Base-by-base conservation (phyloP, 2,113 vertebrate species). In the Rhea pennata region DNA sequence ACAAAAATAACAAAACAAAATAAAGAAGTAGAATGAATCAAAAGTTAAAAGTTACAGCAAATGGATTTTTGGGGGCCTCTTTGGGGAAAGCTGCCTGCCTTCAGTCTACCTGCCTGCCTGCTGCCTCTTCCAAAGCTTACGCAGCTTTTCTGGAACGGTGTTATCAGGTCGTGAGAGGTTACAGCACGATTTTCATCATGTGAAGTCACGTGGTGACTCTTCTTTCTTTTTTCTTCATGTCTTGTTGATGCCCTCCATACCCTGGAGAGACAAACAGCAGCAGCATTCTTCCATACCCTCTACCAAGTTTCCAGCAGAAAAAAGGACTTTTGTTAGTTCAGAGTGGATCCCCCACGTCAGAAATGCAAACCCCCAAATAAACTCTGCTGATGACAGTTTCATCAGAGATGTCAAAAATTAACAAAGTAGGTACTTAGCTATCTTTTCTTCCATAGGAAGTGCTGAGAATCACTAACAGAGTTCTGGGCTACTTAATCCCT, bases 181-280 rank as follows among this genome's bases (percentile, higher is more conserved):
- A 81, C 21, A 23, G 46, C 51, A 71, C 20, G 48, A 73, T 67
- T 87, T 92, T 56, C 72, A 84, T 48, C 56, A 44, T 1, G 4
- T 39, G 5, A 81, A 71, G 61, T 61, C 58, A 72, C 33, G 10
- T 12, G 0, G 1, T 21, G 24, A n/a, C 40, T 76, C 67, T 70
- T 61, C 39, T 39, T 11, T 82, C 26, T 26, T 64, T 23, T 74
- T 61, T 39, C 20, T 10, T 39, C 2, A 2, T 26, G 14, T 33
- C 21, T 86, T 46, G 23, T 16, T 1, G 0, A 33, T 40, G 33
- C 2, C 9, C 29, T 65, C 50, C 1, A 0, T 17, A 73, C 21
- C 44, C 69, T 36, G 12, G 24, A 10, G 27, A 79, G 39, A 90
- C 11, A 10, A 75, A 13, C 76, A 51, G 31, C 69, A 56, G 27